These are phyloP conservation scores for Laterallus jamaicensis DNA, from an alignment of 2,113 vertebrate species.

Conservation along the genomic window DNA sequence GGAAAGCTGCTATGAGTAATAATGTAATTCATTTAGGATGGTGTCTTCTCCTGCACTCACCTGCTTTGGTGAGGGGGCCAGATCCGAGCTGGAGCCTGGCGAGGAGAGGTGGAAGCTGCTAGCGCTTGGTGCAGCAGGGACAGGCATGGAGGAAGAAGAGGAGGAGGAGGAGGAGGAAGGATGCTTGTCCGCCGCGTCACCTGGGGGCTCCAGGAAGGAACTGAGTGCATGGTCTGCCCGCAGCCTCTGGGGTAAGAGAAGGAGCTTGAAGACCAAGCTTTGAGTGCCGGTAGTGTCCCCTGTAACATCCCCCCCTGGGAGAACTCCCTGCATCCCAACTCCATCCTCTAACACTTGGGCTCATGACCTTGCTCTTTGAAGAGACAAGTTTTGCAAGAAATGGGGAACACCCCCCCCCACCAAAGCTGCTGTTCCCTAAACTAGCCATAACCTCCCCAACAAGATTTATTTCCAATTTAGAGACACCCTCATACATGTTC, in stretches of 20 bases:
- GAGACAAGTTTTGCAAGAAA: background rate
- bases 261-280: background rate
- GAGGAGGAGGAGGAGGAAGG: slow-evolving; percentile 7
- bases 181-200: background rate
- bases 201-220: background rate
- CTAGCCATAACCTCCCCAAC: no score
- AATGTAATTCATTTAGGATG: background rate
- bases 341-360: background rate
- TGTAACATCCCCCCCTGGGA: no score
- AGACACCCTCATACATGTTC: rapidly evolving
- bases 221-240: background rate
- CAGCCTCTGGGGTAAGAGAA: background rate
- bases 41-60: slow-evolving; percentile 15
- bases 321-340: background rate
- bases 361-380: background rate
- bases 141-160: background rate
- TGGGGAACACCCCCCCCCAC: no score
- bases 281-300: background rate
- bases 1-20: background rate
- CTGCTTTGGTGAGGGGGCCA: background rate
- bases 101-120: slow-evolving; percentile 33
- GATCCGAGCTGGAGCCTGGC: background rate
- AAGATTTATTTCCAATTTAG: background rate
- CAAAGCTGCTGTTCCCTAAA: background rate
- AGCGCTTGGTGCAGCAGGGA: background rate